A percentile compares a stretch with the other conserved stretches of the same genome.
Evolutionary conservation across 2,888 invertebrate species (phyloP).

Genomic region (Macaria liturata): DNA sequence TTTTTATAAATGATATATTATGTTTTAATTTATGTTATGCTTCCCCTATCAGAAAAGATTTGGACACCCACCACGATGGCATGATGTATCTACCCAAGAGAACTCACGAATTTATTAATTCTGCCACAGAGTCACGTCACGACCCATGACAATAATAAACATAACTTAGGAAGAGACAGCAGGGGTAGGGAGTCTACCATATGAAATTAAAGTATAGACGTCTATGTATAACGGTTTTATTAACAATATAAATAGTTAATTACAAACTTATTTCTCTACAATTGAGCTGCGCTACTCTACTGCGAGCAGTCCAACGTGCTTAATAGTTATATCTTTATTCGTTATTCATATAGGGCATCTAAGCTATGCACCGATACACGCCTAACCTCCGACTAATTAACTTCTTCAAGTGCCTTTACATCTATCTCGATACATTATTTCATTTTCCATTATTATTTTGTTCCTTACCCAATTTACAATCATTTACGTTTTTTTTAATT

Average conservation of each 20-base stretch:
- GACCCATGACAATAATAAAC: too few relatives aligned
- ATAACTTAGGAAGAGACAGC: too few relatives aligned
- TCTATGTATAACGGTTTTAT: conserved; percentile 82
- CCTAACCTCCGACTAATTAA: conserved; percentile 37
- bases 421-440: conserved; percentile 28
- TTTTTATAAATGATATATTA: too few relatives aligned
- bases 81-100: too few relatives aligned
- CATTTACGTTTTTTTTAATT: conserved; percentile 45
- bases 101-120: too few relatives aligned
- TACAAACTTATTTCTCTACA: conserved; percentile 79
- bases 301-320: conserved; percentile 80
- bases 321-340: conserved; percentile 43
- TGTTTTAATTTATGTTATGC: too few relatives aligned
- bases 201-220: conserved; percentile 39
- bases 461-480: conserved; percentile 33
- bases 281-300: conserved; percentile 83
- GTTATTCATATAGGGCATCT: conserved; percentile 42
- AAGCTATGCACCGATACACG: conserved; percentile 66
- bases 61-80: too few relatives aligned
- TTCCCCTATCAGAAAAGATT: too few relatives aligned
- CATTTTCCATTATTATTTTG: conserved; percentile 40
- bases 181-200: neutral
- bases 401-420: conserved; percentile 22
- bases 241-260: conserved; percentile 83
- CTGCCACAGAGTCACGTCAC: too few relatives aligned